Conservation (phyloP, 2,888 invertebrate species). For the Copidosoma aretas region DNA sequence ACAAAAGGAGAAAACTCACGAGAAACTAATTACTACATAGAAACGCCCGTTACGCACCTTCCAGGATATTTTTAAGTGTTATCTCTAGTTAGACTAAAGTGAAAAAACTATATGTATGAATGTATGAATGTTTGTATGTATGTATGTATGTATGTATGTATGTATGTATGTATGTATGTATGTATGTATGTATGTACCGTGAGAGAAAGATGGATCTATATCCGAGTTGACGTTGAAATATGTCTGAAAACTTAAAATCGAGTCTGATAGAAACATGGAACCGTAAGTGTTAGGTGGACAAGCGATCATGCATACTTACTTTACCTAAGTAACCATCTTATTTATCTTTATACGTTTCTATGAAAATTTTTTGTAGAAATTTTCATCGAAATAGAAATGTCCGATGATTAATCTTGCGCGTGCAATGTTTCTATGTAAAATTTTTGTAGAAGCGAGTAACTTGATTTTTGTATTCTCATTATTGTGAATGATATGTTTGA, state of each 20-base stretch:
- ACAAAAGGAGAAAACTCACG: constrained; percentile 28
- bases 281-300: constrained; percentile 35
- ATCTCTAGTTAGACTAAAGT: constrained; percentile 55
- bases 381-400: constrained; percentile 14
- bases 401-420: constrained; percentile 4
- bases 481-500: constrained; percentile 28
- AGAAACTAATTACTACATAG: constrained; percentile 10
- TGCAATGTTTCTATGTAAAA: constrained; percentile 38
- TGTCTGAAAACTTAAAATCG: constrained; percentile 33
- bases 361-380: constrained; percentile 41
- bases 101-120: constrained; percentile 30
- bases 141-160: too few species aligned
- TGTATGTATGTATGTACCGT: too few species aligned
- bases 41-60: constrained; percentile 47
- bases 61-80: constrained; percentile 53
- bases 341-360: constrained; percentile 38
- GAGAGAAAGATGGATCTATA: constrained; percentile 31
- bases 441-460: constrained; percentile 32
- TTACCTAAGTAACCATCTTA: not conserved
- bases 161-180: too few species aligned
- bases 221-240: constrained; percentile 28
- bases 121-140: too few species aligned
- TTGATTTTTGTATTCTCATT: constrained; percentile 38
- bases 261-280: constrained; percentile 42
- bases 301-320: constrained; percentile 27